These are phyloP conservation scores for Eutrigla gurnardus DNA, from an alignment of 2,797 vertebrate genomes.

Conservation along the genomic window DNA sequence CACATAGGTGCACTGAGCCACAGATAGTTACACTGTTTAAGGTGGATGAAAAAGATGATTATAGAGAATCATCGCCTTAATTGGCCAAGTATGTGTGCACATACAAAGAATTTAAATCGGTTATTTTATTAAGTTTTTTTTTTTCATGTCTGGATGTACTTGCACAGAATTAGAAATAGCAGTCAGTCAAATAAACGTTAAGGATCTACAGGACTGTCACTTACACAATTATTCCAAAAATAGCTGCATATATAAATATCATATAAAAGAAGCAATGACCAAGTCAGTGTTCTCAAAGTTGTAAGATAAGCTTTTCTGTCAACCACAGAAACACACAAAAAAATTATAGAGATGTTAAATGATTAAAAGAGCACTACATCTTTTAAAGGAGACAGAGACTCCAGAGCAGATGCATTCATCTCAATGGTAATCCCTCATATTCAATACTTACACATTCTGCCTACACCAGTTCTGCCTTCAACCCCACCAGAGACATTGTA, in stretches of 20 bases:
- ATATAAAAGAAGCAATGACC: no score
- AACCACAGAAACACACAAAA: background rate
- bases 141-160: background rate
- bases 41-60: background rate
- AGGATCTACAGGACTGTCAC: no score
- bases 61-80: background rate
- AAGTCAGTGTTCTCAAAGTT: background rate
- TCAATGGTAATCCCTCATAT: background rate
- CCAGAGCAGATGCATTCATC: background rate
- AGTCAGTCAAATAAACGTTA: background rate
- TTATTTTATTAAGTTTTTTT: background rate
- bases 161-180: background rate
- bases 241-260: background rate
- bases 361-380: background rate
- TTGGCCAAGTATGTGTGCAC: background rate
- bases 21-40: no score
- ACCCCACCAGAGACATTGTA: slow-evolving; percentile 4
- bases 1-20: no score
- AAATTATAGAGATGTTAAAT: background rate
- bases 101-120: background rate
- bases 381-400: background rate
- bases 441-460: background rate
- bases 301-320: background rate
- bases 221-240: background rate
- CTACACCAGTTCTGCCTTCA: background rate